These are phyloP conservation scores for Ciconia boyciana DNA, from an alignment of 2,113 vertebrate species.

Conservation along the genomic window DNA sequence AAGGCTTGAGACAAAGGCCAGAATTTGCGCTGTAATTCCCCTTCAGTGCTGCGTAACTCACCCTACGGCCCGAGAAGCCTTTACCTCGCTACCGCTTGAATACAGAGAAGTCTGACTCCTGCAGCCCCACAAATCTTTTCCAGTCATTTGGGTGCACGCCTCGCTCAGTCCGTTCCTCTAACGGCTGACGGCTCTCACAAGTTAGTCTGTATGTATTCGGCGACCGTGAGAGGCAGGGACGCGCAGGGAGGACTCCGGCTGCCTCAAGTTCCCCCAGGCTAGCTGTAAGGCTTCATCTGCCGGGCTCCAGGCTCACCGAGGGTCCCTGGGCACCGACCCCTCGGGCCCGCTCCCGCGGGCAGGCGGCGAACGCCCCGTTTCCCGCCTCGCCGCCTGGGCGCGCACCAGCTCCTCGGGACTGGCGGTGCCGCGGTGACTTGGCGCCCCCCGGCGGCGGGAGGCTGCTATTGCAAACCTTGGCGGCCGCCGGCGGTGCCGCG, in stretches of 20 bases:
- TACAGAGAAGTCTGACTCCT: not conserved
- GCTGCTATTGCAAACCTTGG: not conserved
- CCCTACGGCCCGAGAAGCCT: not conserved
- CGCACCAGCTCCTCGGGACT: fast-evolving
- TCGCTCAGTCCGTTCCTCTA: not conserved
- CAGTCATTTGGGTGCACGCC: fast-evolving
- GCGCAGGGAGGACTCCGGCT: no score
- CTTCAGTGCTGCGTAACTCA: not conserved
- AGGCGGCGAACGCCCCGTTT: not conserved
- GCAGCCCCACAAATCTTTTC: not conserved
- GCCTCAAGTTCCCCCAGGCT: not conserved
- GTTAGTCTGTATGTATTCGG: no score
- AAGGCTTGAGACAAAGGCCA: not conserved
- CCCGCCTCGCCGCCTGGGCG: no score
- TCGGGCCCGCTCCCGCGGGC: not conserved
- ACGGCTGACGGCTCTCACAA: no score
- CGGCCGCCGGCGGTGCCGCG: no score
- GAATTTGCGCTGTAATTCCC: not conserved
- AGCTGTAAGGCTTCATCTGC: not conserved
- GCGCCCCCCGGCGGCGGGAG: not conserved
- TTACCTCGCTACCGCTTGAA: not conserved
- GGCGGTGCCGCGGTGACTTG: not conserved
- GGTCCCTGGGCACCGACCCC: no score
- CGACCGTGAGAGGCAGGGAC: not conserved
- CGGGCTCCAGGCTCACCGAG: not conserved